Evolutionary conservation across 2,113 vertebrate genomes (phyloP).

Genomic region (Gymnorhina tibicen): DNA sequence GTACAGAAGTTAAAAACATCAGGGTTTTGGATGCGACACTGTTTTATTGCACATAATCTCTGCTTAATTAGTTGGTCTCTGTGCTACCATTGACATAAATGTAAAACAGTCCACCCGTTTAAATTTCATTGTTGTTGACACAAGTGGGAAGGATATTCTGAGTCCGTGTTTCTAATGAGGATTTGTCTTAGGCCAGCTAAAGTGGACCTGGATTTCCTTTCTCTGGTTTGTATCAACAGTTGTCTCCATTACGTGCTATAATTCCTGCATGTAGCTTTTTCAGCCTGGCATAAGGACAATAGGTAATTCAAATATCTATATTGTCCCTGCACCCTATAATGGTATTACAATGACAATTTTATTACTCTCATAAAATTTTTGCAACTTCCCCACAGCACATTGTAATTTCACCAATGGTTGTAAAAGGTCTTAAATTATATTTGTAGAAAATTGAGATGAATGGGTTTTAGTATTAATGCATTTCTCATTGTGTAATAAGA

Average conservation of each 20-base stretch:
- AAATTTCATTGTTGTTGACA: constrained; percentile 21
- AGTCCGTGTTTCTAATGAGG: background rate
- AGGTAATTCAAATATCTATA: constrained; percentile 66
- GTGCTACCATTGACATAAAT: constrained; percentile 27
- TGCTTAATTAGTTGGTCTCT: constrained; percentile 42
- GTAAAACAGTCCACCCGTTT: background rate
- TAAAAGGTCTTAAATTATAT: constrained; percentile 89
- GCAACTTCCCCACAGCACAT: constrained; percentile 84
- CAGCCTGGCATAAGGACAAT: constrained; percentile 39
- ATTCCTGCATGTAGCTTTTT: constrained; percentile 48
- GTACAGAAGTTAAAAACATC: constrained; percentile 40
- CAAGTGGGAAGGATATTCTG: constrained; percentile 22
- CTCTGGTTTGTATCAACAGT: constrained; percentile 44
- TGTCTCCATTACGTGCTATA: constrained; percentile 47
- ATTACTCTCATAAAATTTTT: constrained; percentile 89
- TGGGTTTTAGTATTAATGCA: constrained; percentile 80
- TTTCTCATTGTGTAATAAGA: constrained; percentile 79
- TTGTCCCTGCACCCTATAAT: constrained; percentile 67
- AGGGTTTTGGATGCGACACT: background rate
- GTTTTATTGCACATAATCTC: background rate
- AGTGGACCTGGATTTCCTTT: constrained; percentile 18
- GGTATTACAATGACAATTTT: constrained; percentile 81
- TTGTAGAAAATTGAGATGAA: constrained; percentile 87
- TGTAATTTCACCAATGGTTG: constrained; percentile 87
- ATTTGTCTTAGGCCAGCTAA: constrained; percentile 32